Base-by-base conservation (phyloP, 1,140 invertebrate genomes). In the Cyclargus thomasi region DNA sequence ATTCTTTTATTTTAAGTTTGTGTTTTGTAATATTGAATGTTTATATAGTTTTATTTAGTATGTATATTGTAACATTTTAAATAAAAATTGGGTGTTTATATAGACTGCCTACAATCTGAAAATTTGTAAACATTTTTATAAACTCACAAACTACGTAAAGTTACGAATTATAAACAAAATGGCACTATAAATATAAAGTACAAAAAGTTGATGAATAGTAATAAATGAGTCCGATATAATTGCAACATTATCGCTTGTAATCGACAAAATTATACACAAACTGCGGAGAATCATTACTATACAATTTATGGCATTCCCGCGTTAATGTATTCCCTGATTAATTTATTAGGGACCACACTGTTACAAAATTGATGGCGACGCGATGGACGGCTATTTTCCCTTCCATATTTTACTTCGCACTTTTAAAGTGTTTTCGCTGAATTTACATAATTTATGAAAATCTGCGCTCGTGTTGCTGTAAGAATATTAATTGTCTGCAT, bases 271-370 rank as follows among this genome's bases (percentile, higher is more conserved):
- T 55, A 78, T 77, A 70, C 39, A 55, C 74, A 74, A 67, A 67
- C 70, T 76, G 74, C 64, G 64, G 72, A 78, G 78, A 81, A 80
- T 77, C 75, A 81, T 80, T 82, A 80, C 78, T 76, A 74, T 68
- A 70, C 79, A 79, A 81, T 80, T 78, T 79, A 75, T 83, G 63
- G 72, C 77, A 76, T 65, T 76, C 71, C 74, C 47, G 73, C 73
- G 69, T 77, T 79, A 79, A 82, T 78, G 71, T 72, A 75, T 75
- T 68, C 66, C 65, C 73, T 82, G 76, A 82, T 79, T 82, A 83
- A 85, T 85, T 81, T 82, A 80, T 82, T 77, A 81, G 74, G 70
- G 71, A 82, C 78, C 82, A 72, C 78, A 79, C 73, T 71, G 71
- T 67, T 68, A 71, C 71, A 70, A 74, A 71, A 79, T 76, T 80